Conservation (phyloP, 2,113 vertebrate genomes). For the Oncorhynchus mykiss region DNA sequence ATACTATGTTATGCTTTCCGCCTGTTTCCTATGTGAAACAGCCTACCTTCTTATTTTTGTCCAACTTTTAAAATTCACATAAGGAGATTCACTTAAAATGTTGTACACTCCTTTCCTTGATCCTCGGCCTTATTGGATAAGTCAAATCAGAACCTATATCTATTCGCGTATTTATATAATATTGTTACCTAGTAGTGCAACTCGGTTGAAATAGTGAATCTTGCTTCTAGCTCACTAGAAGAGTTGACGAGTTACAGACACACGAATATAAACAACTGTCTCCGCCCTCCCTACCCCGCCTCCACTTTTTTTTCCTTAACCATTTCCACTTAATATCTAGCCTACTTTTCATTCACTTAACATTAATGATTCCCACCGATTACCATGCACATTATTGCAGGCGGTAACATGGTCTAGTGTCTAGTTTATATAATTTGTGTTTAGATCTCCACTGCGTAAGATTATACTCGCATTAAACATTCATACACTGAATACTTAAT, state of each 20-base stretch:
- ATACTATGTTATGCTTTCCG: not conserved
- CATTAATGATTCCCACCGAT: not conserved
- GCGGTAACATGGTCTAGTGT: not conserved
- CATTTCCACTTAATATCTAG: not conserved
- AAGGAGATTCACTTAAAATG: not conserved
- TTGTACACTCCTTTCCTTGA: not conserved
- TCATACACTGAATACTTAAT: constrained; percentile 8
- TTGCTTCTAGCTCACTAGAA: constrained; percentile 24
- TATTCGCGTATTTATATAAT: not conserved
- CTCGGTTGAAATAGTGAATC: not conserved
- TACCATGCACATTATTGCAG: not conserved
- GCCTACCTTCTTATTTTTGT: not conserved
- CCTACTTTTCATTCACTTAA: not conserved
- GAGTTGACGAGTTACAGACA: constrained; percentile 32
- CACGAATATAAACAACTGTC: constrained; percentile 31
- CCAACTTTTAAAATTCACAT: not conserved
- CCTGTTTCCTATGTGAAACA: constrained; percentile 8
- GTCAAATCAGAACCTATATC: not conserved
- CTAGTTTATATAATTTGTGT: not conserved
- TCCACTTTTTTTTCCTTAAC: not conserved
- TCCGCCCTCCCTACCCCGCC: constrained; percentile 43
- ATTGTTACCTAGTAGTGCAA: not conserved
- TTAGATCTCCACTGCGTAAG: constrained; percentile 8
- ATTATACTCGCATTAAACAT: constrained; percentile 12
- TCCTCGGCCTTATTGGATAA: not conserved